Evolutionary conservation across 37 sponge, comb jelly and placozoan species (phyloP), one percentile per base, ranked within the genome.

Genomic region (Oscarella lobularis): DNA sequence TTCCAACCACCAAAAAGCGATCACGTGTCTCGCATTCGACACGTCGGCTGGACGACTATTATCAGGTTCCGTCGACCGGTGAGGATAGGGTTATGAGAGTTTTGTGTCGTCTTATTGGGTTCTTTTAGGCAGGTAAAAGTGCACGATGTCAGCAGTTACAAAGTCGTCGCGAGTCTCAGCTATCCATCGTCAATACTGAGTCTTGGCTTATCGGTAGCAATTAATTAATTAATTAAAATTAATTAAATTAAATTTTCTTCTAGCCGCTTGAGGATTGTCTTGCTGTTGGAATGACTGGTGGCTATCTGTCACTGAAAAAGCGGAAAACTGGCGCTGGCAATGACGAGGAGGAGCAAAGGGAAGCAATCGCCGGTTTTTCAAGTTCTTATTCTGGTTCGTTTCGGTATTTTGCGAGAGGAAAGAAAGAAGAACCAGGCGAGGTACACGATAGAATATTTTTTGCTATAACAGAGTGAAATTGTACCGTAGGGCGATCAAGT

Each of bases 1-100:
- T 73, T 94, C 99, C 3, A 93, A 94, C 67, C 99, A 98, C 33
- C 99, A 98, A 73, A 98, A 98, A 76, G 94, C 99, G 38, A 87
- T 98, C 55, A 91, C 92, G 6, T 77, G 76, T 67, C 73, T 85
- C 39, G 73, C 84, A 0, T 87, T 89, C 78, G 95, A 98, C 81
- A 83, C 85, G 37, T 68, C 67, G 3, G 33, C 36, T 30, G 81
- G 77, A 3, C 69, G 95, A n/a, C 86, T 98, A 36, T 68, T 98
- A 3, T 89, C 99, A 14, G 92, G 81, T 1, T 81, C 87, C 39
- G 83, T 94, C 5, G 96, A 96, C 67, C 83, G 81, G 96, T 90
- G 33, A 80, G 87, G 81, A 37, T 14, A 37, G 4, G 41, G 36
- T 6, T 27, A 9, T 27, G 60, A 48, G 14, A 48, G 14, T 48